Evolutionary conservation across 1,140 invertebrate species (phyloP).

Genomic region (Microplitis demolitor): DNA sequence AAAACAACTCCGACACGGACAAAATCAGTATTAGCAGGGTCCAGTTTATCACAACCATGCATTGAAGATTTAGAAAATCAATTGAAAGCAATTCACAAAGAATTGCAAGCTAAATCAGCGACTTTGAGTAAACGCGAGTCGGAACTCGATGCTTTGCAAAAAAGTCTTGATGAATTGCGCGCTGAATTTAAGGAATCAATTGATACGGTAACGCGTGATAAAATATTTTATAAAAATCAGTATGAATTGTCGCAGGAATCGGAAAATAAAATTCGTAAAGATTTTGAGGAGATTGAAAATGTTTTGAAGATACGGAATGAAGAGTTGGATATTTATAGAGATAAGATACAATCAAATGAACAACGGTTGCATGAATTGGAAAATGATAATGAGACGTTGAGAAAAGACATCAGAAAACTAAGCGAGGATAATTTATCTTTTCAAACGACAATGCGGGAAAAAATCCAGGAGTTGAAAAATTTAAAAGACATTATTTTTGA

Average conservation of each 20-base stretch:
- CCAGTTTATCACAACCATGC: background rate
- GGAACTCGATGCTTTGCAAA: conserved; percentile 64
- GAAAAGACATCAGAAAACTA: conserved; percentile 56
- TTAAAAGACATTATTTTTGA: conserved; percentile 45
- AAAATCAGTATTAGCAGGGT: background rate
- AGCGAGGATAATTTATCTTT: conserved; percentile 34
- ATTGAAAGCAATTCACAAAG: conserved; percentile 60
- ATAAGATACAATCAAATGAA: conserved; percentile 66
- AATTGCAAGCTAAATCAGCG: conserved; percentile 62
- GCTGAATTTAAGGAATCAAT: conserved; percentile 62
- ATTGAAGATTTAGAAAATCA: conserved; percentile 62
- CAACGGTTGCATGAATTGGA: conserved; percentile 67
- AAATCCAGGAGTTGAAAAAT: conserved; percentile 42
- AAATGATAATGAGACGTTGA: conserved; percentile 63
- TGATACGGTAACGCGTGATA: conserved; percentile 63
- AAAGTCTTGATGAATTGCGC: conserved; percentile 64
- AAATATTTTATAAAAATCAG: conserved; percentile 65
- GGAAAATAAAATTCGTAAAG: conserved; percentile 64
- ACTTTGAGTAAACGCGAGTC: conserved; percentile 62
- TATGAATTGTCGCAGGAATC: conserved; percentile 61
- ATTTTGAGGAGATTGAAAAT: conserved; percentile 64
- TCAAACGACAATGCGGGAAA: conserved; percentile 37
- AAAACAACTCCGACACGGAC: background rate
- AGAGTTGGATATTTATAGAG: conserved; percentile 64
- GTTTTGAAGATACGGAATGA: conserved; percentile 63